A percentile compares a stretch with the other conserved stretches of the same genome.
These are phyloP conservation scores for Sussaba pulchella DNA, from an alignment of 2,888 invertebrate genomes.

Conservation along the genomic window DNA sequence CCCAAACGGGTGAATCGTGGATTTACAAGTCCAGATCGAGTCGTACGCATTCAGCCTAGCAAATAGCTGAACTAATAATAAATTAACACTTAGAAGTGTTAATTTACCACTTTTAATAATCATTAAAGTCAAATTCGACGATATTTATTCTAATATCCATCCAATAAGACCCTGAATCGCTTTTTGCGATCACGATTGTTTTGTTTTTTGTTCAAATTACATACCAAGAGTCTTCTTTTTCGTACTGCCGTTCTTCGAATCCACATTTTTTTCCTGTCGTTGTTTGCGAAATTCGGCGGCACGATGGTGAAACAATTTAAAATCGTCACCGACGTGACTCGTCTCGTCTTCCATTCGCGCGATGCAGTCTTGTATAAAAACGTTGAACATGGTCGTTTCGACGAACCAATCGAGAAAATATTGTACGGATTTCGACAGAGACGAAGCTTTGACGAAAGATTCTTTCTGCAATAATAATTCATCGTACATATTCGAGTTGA, in stretches of 20 bases:
- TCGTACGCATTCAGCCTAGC: too few species aligned
- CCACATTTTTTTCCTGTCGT: conserved; percentile 60
- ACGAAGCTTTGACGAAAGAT: conserved; percentile 87
- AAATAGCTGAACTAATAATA: too few species aligned
- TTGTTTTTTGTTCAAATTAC: background rate
- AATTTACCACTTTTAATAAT: too few species aligned
- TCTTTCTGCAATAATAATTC: conserved; percentile 89
- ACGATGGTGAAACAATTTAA: conserved; percentile 70
- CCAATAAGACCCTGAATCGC: too few species aligned
- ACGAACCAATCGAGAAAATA: conserved; percentile 94
- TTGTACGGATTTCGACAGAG: conserved; percentile 88
- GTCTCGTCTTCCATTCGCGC: conserved; percentile 72
- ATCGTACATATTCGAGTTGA: too few species aligned
- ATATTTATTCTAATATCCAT: too few species aligned
- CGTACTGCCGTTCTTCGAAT: conserved; percentile 70
- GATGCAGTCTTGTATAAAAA: conserved; percentile 87
- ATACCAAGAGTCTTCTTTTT: conserved; percentile 77
- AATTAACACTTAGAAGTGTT: too few species aligned
- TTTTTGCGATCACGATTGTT: background rate
- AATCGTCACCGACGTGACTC: conserved; percentile 65
- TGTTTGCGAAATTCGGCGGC: conserved; percentile 69
- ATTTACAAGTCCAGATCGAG: too few species aligned
- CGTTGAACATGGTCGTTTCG: conserved; percentile 94
- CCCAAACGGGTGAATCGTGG: too few species aligned
- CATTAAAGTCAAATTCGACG: too few species aligned